A percentile compares a stretch with the other conserved stretches of the same genome.
These are phyloP conservation scores for Odontocolon sp. DNA, from an alignment of 2,888 invertebrate species.

Conservation along the genomic window DNA sequence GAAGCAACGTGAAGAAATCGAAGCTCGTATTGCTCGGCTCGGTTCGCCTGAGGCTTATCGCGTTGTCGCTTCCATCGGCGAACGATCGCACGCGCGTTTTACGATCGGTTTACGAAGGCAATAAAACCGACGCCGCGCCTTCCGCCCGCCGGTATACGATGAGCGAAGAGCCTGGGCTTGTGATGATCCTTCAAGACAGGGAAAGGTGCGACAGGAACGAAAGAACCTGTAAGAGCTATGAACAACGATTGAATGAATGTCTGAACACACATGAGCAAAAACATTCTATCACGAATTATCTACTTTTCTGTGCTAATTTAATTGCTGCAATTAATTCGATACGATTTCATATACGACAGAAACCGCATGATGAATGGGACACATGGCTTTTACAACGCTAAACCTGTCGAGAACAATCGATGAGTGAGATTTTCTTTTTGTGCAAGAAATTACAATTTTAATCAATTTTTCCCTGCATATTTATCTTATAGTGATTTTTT, in stretches of 20 bases:
- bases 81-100: constrained; percentile 60
- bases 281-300: constrained; percentile 37
- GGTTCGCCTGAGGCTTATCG: constrained; percentile 48
- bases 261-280: not conserved
- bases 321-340: constrained; percentile 56
- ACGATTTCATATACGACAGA: constrained; percentile 15
- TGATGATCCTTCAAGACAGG: constrained; percentile 11
- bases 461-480: too few relatives aligned
- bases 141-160: constrained; percentile 28
- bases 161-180: constrained; percentile 22
- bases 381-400: constrained; percentile 14
- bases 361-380: constrained; percentile 30
- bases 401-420: not conserved
- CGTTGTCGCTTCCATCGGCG: constrained; percentile 60
- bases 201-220: constrained; percentile 16
- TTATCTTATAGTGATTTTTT: too few relatives aligned
- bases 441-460: too few relatives aligned
- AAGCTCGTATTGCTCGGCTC: not conserved
- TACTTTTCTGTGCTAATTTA: constrained; percentile 59
- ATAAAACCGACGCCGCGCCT: constrained; percentile 60
- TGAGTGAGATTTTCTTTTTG: not conserved
- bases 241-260: constrained; percentile 36
- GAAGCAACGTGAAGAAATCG: constrained; percentile 40
- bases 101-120: constrained; percentile 60
- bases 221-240: constrained; percentile 17